Percentiles rank a stretch among this genome's conserved stretches.
These are phyloP conservation scores for Baryphthengus martii DNA, from an alignment of 2,113 vertebrate species.

Conservation along the genomic window DNA sequence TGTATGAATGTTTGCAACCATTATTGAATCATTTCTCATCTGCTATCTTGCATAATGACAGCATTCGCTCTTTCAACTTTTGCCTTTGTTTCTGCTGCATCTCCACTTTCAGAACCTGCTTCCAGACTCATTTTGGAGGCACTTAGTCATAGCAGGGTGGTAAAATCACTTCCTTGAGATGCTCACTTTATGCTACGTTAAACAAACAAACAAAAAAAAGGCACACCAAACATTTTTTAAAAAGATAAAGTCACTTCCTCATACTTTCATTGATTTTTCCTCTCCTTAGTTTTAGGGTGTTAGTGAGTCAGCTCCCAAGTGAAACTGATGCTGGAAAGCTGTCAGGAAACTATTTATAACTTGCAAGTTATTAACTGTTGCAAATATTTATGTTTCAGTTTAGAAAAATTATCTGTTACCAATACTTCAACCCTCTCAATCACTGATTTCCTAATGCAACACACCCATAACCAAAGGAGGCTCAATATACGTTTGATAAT, in stretches of 20 bases:
- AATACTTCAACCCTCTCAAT: neutral
- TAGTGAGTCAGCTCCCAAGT: neutral
- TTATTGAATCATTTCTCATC: slow-evolving; percentile 35
- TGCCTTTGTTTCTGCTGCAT: slow-evolving; percentile 8
- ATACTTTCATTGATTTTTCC: neutral
- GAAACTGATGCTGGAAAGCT: slow-evolving; percentile 8
- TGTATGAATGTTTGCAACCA: neutral
- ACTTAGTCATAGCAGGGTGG: neutral
- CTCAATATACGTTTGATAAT: neutral
- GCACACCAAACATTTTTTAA: neutral
- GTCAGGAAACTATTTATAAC: neutral
- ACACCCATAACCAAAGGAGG: neutral
- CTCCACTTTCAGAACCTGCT: slow-evolving; percentile 23
- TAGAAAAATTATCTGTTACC: slow-evolving; percentile 4
- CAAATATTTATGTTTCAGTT: slow-evolving; percentile 1
- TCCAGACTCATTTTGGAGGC: neutral
- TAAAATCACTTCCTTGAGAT: neutral
- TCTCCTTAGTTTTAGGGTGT: neutral
- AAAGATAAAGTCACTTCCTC: neutral
- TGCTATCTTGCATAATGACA: neutral
- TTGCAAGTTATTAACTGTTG: neutral
- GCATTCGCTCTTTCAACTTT: neutral
- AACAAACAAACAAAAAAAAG: neutral
- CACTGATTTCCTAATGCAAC: neutral
- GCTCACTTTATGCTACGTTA: neutral